Evolutionary conservation across 64 coral and sea anemone species (phyloP), one percentile per base, ranked within the genome.

Genomic region (Porites lutea): DNA sequence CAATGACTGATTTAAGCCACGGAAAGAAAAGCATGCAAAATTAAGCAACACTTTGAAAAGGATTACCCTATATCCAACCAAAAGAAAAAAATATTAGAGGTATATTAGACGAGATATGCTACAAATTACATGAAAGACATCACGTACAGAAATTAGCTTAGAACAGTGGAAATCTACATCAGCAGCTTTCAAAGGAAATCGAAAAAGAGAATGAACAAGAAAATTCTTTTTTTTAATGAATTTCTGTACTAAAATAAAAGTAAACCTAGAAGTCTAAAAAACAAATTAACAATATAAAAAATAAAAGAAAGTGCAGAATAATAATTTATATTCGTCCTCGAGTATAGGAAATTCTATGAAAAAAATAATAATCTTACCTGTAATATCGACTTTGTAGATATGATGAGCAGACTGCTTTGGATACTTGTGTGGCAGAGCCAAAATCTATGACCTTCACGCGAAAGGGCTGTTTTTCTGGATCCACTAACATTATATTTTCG

Each of bases 371-470:
- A 63, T 44, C 93, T 84, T 57, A 99, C 97, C 97, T 96, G 71
- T 99, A 99, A 86, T 99, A 99, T 91, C 97, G 77, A 71, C 97
- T 99, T 74, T 99, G 97, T 1, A 99, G 83, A 70, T 99, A 99
- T 14, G 97, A 96, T 1, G 97, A 99, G 77, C 97, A 96, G 27
- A 99, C 97, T 23, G 92, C 94, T 78, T 99, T 99, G 6, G 97
- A 94, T 45, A 99, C 94, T 51, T 99, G 97, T 9, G 97, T 99
- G 15, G 97, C 97, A 2, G 97, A 99, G 13, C 97, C 97, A 92
- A 99, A 99, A 77, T 99, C 97, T 8, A 99, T 99, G 2, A 99
- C 94, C 91, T 99, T 99, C 6, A 99, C 97, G 4, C 97, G 79
- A 82, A 96, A 99, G 16, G 97, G 97, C 19, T 96, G 94, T 20